These are phyloP conservation scores for Grammomys dolichurus DNA, from an alignment of 2,113 vertebrate genomes.

Conservation along the genomic window DNA sequence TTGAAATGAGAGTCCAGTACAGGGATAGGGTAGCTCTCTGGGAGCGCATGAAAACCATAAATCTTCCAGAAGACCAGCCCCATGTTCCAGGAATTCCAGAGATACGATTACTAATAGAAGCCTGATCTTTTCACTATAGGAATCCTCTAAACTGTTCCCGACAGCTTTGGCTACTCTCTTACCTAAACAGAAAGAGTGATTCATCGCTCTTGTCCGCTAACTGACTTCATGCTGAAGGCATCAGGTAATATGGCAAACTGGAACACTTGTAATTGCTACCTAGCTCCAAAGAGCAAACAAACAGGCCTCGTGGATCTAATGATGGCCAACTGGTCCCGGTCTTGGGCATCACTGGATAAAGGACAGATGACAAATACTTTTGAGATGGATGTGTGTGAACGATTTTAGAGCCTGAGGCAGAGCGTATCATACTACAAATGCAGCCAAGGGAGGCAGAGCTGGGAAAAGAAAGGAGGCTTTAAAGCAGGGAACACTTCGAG, in stretches of 20 bases:
- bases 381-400: conserved; percentile 75
- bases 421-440: conserved; percentile 79
- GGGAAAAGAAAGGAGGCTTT: conserved; percentile 67
- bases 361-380: conserved; percentile 85
- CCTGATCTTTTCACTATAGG: conserved; percentile 62
- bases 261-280: conserved; percentile 84
- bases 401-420: conserved; percentile 76
- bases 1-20: conserved; percentile 66
- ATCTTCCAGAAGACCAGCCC: background rate
- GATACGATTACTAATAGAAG: conserved; percentile 83
- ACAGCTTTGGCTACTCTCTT: conserved; percentile 82
- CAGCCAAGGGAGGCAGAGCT: background rate
- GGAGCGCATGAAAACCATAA: conserved; percentile 64
- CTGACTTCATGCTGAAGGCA: conserved; percentile 85
- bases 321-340: conserved; percentile 83
- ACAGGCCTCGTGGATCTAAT: conserved; percentile 78
- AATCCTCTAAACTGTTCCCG: conserved; percentile 82
- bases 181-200: conserved; percentile 88
- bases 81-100: conserved; percentile 47
- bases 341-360: conserved; percentile 72
- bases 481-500: conserved; percentile 68
- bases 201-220: conserved; percentile 72
- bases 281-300: conserved; percentile 86
- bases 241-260: conserved; percentile 80
- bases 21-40: conserved; percentile 60